Conservation (phyloP, 2,113 vertebrate genomes). For the Cryptomyrus ogoouensis region DNA sequence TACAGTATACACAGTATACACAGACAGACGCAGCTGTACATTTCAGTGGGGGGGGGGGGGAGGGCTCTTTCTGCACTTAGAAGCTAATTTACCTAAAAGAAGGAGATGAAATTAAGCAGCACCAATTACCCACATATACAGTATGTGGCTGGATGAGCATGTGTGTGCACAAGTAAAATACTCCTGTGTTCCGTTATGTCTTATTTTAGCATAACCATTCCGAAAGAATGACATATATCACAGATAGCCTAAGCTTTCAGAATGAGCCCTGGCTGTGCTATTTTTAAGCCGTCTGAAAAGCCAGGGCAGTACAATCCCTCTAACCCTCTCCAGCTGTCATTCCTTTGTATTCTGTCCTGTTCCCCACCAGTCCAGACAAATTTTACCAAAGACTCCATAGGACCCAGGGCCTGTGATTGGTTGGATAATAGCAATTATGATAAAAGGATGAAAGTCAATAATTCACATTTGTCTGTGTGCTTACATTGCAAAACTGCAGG, state of each 20-base stretch:
- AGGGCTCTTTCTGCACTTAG: background rate
- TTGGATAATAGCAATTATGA: background rate
- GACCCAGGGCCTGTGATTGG: background rate
- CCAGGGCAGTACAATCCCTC: background rate
- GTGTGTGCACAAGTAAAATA: background rate
- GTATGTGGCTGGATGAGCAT: background rate
- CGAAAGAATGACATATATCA: background rate
- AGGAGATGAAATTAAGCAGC: background rate
- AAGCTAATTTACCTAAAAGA: background rate
- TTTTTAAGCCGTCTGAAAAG: slow-evolving; percentile 10
- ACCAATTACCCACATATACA: background rate
- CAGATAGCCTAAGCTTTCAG: slow-evolving; percentile 1
- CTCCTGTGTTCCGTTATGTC: background rate
- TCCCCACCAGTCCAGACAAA: background rate
- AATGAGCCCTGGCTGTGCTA: background rate
- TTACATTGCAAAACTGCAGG: background rate
- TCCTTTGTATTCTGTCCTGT: background rate
- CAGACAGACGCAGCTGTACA: background rate
- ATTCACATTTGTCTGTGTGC: background rate
- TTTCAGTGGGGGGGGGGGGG: background rate
- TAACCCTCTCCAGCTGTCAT: background rate
- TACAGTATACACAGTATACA: background rate
- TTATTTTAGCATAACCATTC: background rate
- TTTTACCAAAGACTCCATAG: background rate
- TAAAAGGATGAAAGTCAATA: background rate